Evolutionary conservation across 1,140 invertebrate species (phyloP), one percentile per base, ranked within the genome.

Genomic region (Telenomus remus): DNA sequence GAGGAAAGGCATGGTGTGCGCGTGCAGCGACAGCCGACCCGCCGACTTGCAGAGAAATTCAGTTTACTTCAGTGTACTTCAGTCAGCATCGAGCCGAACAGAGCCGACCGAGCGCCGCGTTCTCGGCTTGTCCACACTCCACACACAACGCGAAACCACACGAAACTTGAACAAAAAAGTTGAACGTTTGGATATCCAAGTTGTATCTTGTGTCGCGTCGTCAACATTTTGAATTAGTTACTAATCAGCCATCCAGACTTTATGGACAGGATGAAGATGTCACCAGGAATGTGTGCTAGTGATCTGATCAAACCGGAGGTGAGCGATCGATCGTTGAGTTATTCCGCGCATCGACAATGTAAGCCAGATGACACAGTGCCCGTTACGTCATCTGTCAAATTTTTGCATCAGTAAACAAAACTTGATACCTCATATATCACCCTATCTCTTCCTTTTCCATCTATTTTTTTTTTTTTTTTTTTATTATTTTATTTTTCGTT

Each of bases 261-360:
- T 44, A 39, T 13, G n/a, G 43, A 27, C 19, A 68, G 27, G 50
- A 87, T 86, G 86, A 87, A 86, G 79, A 84, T 82, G 76, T 81
- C 85, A 71, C 80, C 76, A 33, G 82, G 76, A 37, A 51, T 82
- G 48, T 75, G 75, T 48, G 76, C 76, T 27, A 82, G 79, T 74
- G 83, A 85, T 51, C 71, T 85, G 61, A 61, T 87, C 12, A 85
- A 85, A 46, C 81, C 81, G 51, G 84, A 87, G 85, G 86, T 87
- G 83, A 86, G 85, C 49, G 64, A 50, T 56, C 63, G 16, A 13
- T 16, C 46, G 14, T 19, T n/a, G n/a, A n/a, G n/a, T n/a, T 11
- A 11, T 48, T 48, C 46, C 16, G 8, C 15, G 46, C 9, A 5
- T 13, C 3, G n/a, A 12, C 43, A 27, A 48, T 27, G 43, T 44